These are phyloP conservation scores for Phyllotis vaccarum DNA, from an alignment of 2,797 vertebrate species.

Conservation along the genomic window DNA sequence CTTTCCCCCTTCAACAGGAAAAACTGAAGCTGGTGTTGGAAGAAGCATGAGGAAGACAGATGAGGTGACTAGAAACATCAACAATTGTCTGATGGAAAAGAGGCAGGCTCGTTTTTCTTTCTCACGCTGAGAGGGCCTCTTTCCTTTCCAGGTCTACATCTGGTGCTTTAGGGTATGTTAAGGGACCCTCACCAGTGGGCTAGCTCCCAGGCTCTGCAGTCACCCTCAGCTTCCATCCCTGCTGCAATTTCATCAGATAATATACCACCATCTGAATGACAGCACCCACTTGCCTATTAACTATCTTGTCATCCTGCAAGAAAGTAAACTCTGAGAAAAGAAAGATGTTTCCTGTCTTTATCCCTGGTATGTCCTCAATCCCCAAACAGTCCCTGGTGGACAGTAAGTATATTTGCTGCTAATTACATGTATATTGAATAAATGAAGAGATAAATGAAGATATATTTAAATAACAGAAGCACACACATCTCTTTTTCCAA, in stretches of 20 bases:
- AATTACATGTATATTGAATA: conserved; percentile 14
- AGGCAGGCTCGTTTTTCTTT: background rate
- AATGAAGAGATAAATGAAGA: conserved; percentile 26
- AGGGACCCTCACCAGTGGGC: background rate
- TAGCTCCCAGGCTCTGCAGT: background rate
- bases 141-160: background rate
- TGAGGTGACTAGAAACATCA: background rate
- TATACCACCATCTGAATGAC: background rate
- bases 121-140: background rate
- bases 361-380: background rate
- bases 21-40: background rate
- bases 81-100: background rate
- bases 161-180: background rate
- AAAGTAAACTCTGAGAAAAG: background rate
- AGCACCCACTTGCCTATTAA: background rate
- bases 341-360: background rate
- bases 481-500: conserved; percentile 29
- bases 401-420: background rate
- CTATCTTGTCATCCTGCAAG: background rate
- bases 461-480: conserved; percentile 48
- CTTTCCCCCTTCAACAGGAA: background rate
- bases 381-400: background rate
- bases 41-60: background rate
- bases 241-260: background rate
- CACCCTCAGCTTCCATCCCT: background rate